These are phyloP conservation scores for Labrus mixtus DNA, from an alignment of 2,113 vertebrate species.

Conservation along the genomic window DNA sequence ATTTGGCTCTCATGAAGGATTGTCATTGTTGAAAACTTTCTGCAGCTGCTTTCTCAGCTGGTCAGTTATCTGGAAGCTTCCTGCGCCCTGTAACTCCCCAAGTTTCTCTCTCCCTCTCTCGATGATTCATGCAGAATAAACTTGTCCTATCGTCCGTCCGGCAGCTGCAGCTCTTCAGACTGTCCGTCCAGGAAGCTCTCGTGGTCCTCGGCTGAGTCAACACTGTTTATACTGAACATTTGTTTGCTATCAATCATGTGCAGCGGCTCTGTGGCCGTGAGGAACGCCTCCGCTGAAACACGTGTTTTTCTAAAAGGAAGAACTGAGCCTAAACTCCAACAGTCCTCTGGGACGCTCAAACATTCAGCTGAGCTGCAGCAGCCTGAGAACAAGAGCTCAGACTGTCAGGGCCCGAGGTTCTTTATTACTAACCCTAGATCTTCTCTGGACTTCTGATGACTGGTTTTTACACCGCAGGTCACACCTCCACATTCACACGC, in stretches of 20 bases:
- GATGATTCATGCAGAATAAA: constrained; percentile 10
- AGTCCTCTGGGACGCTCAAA: constrained; percentile 6
- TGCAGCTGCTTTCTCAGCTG: constrained; percentile 36
- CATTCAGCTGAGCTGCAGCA: constrained; percentile 21
- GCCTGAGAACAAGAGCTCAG: background rate
- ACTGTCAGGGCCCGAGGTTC: too few species aligned
- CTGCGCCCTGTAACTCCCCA: background rate
- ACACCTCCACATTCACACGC: too few species aligned
- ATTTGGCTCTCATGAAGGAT: background rate
- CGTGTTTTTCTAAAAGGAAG: constrained; percentile 9
- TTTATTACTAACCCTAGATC: too few species aligned
- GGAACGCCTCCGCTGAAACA: background rate
- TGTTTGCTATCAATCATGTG: constrained; percentile 55
- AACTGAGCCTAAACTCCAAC: constrained; percentile 1
- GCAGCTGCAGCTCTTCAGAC: constrained; percentile 35
- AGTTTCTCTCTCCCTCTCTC: background rate
- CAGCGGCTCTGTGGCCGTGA: constrained; percentile 5
- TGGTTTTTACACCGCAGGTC: too few species aligned
- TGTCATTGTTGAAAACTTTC: background rate
- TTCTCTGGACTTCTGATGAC: too few species aligned
- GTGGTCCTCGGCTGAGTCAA: background rate
- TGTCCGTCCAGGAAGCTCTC: background rate
- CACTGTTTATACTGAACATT: constrained; percentile 41
- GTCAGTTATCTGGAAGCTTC: background rate
- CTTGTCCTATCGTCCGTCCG: background rate